phyloP scores from a whole-genome alignment of 2,888 invertebrate genomes.

The Ligdia adustata region DNA sequence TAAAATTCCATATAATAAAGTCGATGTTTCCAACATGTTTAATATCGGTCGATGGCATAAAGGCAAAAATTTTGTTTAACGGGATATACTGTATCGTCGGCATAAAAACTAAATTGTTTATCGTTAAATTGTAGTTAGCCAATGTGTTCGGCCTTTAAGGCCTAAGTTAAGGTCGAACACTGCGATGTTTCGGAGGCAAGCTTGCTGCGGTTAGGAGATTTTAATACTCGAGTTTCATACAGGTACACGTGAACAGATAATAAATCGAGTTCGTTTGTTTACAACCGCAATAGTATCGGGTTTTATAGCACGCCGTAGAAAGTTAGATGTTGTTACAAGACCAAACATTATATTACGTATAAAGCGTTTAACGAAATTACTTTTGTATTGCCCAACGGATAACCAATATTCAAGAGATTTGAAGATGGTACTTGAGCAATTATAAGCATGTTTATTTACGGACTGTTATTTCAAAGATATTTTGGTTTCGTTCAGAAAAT shows the following conservation, averaged over 20 bases:
- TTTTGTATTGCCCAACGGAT: conserved; percentile 2
- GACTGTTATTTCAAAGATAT: too few species aligned
- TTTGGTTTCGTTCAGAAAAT: too few species aligned
- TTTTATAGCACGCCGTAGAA: conserved; percentile 22
- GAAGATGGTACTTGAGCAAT: conserved; percentile 15
- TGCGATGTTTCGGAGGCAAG: conserved; percentile 22
- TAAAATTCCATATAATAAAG: conserved; percentile 37
- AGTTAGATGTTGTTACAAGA: conserved; percentile 16
- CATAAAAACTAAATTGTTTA: conserved; percentile 18
- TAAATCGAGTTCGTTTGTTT: conserved; percentile 20
- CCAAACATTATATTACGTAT: conserved; percentile 11
- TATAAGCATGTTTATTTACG: conserved; percentile 15
- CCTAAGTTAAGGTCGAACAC: conserved; percentile 32
- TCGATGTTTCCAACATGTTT: conserved; percentile 28
- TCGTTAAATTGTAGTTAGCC: conserved; percentile 13
- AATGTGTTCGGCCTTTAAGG: conserved; percentile 26
- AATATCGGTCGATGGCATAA: conserved; percentile 22
- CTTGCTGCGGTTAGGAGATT: conserved; percentile 15
- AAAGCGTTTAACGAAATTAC: conserved; percentile 22
- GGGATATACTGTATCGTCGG: conserved; percentile 20
- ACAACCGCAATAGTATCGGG: conserved; percentile 22
- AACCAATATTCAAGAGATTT: background rate
- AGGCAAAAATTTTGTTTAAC: conserved; percentile 14
- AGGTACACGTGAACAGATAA: conserved; percentile 23
- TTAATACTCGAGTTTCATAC: conserved; percentile 23